Evolutionary conservation across 2,797 vertebrate genomes (phyloP), one percentile per base, ranked within the genome.

Genomic region (Steatocranus sp.): DNA sequence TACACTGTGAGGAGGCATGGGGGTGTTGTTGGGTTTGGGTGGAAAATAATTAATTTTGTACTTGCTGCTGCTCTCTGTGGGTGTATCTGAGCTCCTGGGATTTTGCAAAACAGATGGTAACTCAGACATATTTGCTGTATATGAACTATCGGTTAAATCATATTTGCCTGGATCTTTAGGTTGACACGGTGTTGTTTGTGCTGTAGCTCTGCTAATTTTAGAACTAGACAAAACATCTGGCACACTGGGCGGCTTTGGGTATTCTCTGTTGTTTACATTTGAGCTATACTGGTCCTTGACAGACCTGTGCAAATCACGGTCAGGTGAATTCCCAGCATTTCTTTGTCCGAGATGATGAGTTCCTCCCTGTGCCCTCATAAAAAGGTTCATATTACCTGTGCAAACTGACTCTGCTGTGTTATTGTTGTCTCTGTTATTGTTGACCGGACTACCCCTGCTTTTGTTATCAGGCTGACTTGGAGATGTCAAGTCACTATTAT

Each of bases 141-240:
- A 80, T n/a, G 79, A 84, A 83, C n/a, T 66, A 46, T 63, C 48
- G 58, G 76, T 87, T 54, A 61, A 53, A 63, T 91, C 54, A 75
- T 14, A 48, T 46, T 84, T 89, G 43, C 50, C 80, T 51, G 79
- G 23, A 34, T 85, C 79, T 48, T 85, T 80, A 58, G 83, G 11
- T 43, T 83, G 82, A 80, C 20, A 88, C 78, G 66, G 43, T 41
- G 70, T 75, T 75, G 58, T 76, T 74, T 79, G 86, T 20, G n/a
- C 38, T 79, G 86, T 9, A 75, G 88, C 46, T 85, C 38, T 90
- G 87, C 83, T 93, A 61, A 90, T 80, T 90, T 91, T 93, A 92
- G 87, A 84, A 73, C 8, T 14, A 25, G 77, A 81, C 51, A 70
- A 78, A 83, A 61, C 43, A 75, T 77, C 68, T 1, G 91, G 82